A percentile compares a stretch with the other conserved stretches of the same genome.
Conservation (phyloP, 2,113 vertebrate species). For the Clinocottus analis region DNA sequence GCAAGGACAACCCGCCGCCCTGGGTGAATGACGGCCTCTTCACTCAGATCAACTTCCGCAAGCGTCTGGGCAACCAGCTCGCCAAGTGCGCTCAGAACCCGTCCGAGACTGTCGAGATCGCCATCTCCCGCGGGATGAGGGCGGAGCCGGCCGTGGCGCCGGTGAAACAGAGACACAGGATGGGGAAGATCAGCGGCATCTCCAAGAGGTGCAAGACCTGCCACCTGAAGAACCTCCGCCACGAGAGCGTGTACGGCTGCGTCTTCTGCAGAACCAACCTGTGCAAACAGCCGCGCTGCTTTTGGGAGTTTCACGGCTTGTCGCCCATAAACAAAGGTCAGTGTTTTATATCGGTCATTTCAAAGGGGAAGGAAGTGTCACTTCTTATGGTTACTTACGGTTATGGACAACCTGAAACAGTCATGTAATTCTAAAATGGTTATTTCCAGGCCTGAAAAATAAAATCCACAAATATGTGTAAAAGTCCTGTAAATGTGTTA, state of each 20-base stretch:
- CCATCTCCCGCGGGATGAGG: constrained; percentile 4
- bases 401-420: no score
- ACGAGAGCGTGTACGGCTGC: constrained; percentile 79
- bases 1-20: constrained; percentile 78
- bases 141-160: background rate
- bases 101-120: constrained; percentile 31
- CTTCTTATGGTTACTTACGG: no score
- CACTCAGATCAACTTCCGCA: constrained; percentile 79
- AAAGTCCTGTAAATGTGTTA: no score
- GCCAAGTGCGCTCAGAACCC: constrained; percentile 72
- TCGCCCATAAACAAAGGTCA: constrained; percentile 64
- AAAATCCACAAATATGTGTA: no score
- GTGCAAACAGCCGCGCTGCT: constrained; percentile 76
- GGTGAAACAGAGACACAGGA: constrained; percentile 59
- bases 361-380: no score
- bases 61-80: constrained; percentile 81
- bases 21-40: constrained; percentile 74
- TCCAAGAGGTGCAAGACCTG: constrained; percentile 80
- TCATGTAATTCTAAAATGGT: no score
- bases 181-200: constrained; percentile 69
- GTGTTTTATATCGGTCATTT: background rate
- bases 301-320: constrained; percentile 80
- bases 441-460: no score
- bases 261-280: constrained; percentile 72
- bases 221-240: constrained; percentile 66